Base-by-base conservation (phyloP, 1,140 invertebrate species). In the Papilio machaon region DNA sequence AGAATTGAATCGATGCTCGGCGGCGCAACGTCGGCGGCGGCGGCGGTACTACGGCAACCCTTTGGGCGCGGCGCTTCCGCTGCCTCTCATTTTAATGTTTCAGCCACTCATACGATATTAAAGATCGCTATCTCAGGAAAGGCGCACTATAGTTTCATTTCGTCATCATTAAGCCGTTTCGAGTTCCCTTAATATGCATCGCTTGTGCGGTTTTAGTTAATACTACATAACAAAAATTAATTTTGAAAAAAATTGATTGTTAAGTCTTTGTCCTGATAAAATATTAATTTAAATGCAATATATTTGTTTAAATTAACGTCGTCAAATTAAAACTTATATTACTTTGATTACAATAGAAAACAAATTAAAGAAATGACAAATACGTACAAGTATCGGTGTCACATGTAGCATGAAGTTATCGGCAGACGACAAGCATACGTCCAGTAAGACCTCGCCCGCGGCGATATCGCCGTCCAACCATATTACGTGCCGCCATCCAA, bases 51-150 rank as follows among this genome's bases (percentile, higher is more conserved):
- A 77, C 85, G 84, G 86, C 85, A 90, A 90, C 90, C 89, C 87
- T 91, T 88, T 88, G 82, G 91, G 91, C 82, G 91, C 87, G 91
- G 89, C 83, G 80, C 88, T 90, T 89, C 88, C 91, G 90, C 84
- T 86, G 79, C 82, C 85, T 90, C 86, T 87, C 81, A 81, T 85
- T 91, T 88, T 88, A 90, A 92, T 88, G 87, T 87, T 89, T 91
- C 89, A 87, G 83, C 91, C 92, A 92, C 92, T 93, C 90, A 89
- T 89, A 87, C 86, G 84, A 89, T 93, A 94, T 94, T 94, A 93
- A 92, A 93, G 92, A 94, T 94, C 86, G 81, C 83, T 94, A 94
- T 94, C 92, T 83, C 89, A 91, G 91, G 91, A 94, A 30, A 93
- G 91, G 88, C 81, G 85, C 87, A 87, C 86, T 88, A 89, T 89